A percentile compares a stretch with the other conserved stretches of the same genome.
Evolutionary conservation across 1,140 invertebrate genomes (phyloP).

Genomic region (Hyles vespertilio): DNA sequence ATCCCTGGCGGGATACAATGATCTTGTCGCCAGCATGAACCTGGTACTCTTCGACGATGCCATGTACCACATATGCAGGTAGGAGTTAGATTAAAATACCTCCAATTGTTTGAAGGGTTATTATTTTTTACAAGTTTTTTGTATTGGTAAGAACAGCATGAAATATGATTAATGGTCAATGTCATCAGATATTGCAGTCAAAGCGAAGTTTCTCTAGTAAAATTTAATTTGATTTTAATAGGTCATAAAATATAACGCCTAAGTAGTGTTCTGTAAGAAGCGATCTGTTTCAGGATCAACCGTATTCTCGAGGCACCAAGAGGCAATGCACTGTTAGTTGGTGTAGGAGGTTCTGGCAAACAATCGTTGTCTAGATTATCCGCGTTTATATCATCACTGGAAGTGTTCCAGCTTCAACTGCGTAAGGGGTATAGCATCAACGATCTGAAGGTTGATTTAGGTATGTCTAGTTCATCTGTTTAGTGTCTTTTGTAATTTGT

Average conservation of each 20-base stretch:
- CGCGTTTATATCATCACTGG: conserved; percentile 91
- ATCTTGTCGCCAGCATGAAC: conserved; percentile 92
- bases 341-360: conserved; percentile 96
- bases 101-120: too few relatives aligned
- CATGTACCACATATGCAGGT: conserved; percentile 91
- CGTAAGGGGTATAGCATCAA: conserved; percentile 90
- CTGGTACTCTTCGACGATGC: conserved; percentile 97
- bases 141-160: too few relatives aligned
- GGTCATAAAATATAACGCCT: too few relatives aligned
- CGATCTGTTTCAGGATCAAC: conserved; percentile 80
- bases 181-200: too few relatives aligned
- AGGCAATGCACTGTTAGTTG: conserved; percentile 94
- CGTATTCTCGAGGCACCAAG: conserved; percentile 93
- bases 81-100: neutral
- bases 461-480: conserved; percentile 30
- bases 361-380: conserved; percentile 92
- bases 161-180: too few relatives aligned
- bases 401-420: conserved; percentile 94
- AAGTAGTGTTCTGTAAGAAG: too few relatives aligned
- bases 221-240: too few relatives aligned
- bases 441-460: conserved; percentile 90
- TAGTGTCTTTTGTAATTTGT: too few relatives aligned
- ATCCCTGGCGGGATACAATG: conserved; percentile 90
- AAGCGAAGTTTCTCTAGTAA: too few relatives aligned
- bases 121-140: neutral